Percentiles rank a stretch among this genome's conserved stretches.
phyloP scores from a whole-genome alignment of 2,888 invertebrate genomes.

The Lasioglossum malachurum region DNA sequence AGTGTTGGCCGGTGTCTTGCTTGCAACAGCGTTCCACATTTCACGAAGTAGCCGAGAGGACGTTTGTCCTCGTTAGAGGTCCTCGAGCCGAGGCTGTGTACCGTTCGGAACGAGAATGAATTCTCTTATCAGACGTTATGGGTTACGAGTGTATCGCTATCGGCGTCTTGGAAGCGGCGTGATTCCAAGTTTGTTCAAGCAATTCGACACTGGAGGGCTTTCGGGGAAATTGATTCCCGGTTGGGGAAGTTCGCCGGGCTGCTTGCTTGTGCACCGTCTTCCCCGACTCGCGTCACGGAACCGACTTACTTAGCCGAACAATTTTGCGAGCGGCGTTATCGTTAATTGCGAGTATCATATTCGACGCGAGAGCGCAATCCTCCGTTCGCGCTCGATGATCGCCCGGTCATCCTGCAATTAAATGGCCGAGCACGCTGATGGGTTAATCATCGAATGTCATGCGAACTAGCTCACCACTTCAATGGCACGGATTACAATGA shows the following conservation, averaged over 20 bases:
- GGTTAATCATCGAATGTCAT: not conserved
- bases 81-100: not conserved
- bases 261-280: not conserved
- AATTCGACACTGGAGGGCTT: conserved; percentile 45
- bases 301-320: conserved; percentile 34
- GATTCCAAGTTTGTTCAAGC: conserved; percentile 53
- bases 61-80: not conserved
- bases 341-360: conserved; percentile 36
- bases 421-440: not conserved
- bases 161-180: conserved; percentile 27
- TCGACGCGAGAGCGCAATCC: not conserved
- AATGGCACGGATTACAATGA: not conserved
- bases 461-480: not conserved
- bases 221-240: conserved; percentile 44
- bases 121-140: conserved; percentile 9
- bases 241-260: not conserved
- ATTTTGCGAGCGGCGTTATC: conserved; percentile 14
- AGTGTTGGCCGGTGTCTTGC: not conserved
- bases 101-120: not conserved
- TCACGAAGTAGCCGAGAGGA: not conserved
- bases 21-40: not conserved
- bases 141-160: conserved; percentile 24
- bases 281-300: not conserved
- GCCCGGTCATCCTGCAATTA: not conserved
- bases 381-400: not conserved